Conservation (phyloP, 2,113 vertebrate species). For the Tonatia bakeri region DNA sequence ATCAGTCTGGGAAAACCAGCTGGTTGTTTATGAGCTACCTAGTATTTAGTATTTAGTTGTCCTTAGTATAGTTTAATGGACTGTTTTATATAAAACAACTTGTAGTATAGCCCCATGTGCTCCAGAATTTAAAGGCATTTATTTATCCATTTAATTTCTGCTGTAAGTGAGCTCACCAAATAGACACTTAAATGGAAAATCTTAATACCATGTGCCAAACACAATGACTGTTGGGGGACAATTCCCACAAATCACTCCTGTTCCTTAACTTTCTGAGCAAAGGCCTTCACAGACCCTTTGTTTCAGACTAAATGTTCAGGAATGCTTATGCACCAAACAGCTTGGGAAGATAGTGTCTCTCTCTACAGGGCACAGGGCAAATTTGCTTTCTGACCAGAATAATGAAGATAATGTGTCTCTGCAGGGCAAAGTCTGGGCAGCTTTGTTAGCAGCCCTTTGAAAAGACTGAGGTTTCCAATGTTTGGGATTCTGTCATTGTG, state of each 20-base stretch:
- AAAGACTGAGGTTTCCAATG: background rate
- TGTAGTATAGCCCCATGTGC: background rate
- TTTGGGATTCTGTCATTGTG: background rate
- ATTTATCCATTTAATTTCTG: constrained; percentile 26
- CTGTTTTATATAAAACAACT: background rate
- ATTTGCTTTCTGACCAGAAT: background rate
- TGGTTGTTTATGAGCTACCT: background rate
- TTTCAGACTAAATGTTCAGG: background rate
- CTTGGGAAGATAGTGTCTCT: background rate
- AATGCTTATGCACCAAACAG: background rate
- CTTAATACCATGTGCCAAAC: background rate
- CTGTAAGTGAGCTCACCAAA: background rate
- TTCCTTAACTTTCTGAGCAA: background rate
- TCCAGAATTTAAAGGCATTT: background rate
- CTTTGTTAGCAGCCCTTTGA: background rate
- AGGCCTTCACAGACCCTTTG: background rate
- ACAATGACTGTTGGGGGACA: background rate
- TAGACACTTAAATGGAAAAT: background rate
- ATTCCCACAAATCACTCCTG: background rate
- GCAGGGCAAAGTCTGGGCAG: background rate
- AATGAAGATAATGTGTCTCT: background rate
- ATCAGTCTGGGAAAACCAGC: background rate
- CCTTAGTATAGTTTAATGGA: background rate
- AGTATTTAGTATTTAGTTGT: background rate
- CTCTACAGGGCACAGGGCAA: background rate